Percentiles rank a stretch among this genome's conserved stretches.
These are phyloP conservation scores for Phalacrocorax pelagicus DNA, from an alignment of 2,113 vertebrate genomes.

Conservation along the genomic window DNA sequence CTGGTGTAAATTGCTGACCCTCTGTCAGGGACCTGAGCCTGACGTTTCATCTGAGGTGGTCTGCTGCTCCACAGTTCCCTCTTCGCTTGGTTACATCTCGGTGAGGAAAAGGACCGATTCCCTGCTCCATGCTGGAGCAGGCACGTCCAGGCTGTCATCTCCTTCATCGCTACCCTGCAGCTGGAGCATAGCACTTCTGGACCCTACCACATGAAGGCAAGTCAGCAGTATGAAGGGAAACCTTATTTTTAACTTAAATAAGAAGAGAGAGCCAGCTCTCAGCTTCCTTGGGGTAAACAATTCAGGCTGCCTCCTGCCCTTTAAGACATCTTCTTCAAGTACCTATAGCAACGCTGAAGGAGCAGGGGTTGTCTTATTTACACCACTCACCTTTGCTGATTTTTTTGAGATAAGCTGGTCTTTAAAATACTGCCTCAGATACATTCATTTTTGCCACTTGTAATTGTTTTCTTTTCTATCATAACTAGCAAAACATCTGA, in stretches of 20 bases:
- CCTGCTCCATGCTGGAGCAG: background rate
- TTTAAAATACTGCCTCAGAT: background rate
- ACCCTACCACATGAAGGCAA: rapidly evolving
- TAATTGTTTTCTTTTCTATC: background rate
- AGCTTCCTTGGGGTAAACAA: background rate
- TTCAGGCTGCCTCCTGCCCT: background rate
- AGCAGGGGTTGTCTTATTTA: background rate
- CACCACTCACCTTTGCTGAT: background rate
- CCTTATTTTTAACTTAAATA: background rate
- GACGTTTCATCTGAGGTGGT: rapidly evolving
- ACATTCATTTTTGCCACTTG: background rate
- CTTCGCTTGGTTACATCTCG: rapidly evolving
- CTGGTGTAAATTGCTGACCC: background rate
- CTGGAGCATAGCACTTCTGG: background rate
- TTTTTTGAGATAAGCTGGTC: background rate
- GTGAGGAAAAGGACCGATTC: background rate
- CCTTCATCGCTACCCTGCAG: rapidly evolving
- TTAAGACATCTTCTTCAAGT: background rate
- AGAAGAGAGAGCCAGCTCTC: background rate
- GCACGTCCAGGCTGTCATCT: background rate
- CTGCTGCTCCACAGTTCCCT: background rate
- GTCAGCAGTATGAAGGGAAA: background rate
- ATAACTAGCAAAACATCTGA: background rate
- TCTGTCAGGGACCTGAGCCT: background rate
- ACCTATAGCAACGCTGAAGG: background rate